Evolutionary conservation across 1,140 invertebrate genomes (phyloP), one percentile per base, ranked within the genome.

Genomic region (Drosophila guanche): DNA sequence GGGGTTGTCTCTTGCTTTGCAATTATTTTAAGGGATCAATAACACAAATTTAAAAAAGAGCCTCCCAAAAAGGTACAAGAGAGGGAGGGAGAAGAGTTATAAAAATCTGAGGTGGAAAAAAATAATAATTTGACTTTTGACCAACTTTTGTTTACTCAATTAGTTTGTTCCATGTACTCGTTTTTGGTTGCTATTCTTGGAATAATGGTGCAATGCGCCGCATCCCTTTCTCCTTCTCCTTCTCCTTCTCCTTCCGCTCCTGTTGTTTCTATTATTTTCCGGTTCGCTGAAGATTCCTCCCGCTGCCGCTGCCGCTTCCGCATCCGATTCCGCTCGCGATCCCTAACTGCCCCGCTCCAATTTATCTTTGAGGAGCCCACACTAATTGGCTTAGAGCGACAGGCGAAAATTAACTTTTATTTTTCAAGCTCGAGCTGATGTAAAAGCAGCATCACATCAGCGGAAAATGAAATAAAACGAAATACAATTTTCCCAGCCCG

Each of bases 301-400:
- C 14, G 6, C 22, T 54, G 5, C n/a, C 40, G 16, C 37, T 7
- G 14, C 25, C 27, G 23, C 41, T 1, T 20, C 16, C 16, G 16
- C 16, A 0, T 20, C 16, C 16, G 16, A 0, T 1, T 20, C 16
- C 16, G 16, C 16, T 20, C 16, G 16, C 16, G 16, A 20, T 20
- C 16, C 16, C 16, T 1, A 20, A n/a, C 22, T 54, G 6, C n/a
- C 40, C 14, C 20, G 22, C n/a, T 47, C 23, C 20, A 20, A 20
- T 20, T 20, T 20, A 20, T 25, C 16, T 45, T 65, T 25, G 40
- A n/a, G 47, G 43, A 46, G 37, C 61, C 67, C 72, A 65, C 80
- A 86, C 83, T 86, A 86, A 86, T 86, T 86, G 81, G 81, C 81
- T 86, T 88, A 86, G 83, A 86, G 81, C 81, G 81, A 86, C 81